Evolutionary conservation across 2,888 invertebrate species (phyloP).

Genomic region (Plusia festucae): DNA sequence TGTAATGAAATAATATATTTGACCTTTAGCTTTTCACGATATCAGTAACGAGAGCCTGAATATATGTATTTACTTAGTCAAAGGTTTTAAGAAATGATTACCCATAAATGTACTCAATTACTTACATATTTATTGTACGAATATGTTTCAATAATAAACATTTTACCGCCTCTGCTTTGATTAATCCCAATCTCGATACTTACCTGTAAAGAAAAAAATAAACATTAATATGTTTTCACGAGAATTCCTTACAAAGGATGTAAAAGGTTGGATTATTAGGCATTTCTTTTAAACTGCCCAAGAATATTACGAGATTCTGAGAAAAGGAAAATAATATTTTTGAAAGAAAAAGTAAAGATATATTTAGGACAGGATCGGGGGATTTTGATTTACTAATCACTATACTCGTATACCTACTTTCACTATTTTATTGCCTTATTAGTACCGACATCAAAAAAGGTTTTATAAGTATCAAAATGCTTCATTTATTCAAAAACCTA

Average conservation of each 20-base stretch:
- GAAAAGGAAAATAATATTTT: background rate
- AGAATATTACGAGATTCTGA: conserved; percentile 11
- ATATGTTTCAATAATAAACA: conserved; percentile 20
- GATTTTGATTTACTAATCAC: background rate
- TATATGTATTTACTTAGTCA: background rate
- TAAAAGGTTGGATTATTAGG: conserved; percentile 19
- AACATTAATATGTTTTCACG: conserved; percentile 24
- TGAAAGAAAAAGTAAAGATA: background rate
- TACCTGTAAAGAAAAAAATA: conserved; percentile 69
- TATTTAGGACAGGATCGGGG: background rate
- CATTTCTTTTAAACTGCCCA: conserved; percentile 18
- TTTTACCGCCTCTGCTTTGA: conserved; percentile 24
- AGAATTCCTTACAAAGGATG: conserved; percentile 13
- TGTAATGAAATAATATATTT: too few relatives aligned
- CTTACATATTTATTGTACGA: conserved; percentile 29
- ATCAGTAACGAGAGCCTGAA: too few relatives aligned
- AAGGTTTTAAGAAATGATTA: background rate
- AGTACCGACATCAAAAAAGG: too few relatives aligned
- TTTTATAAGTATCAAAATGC: too few relatives aligned
- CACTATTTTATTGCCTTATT: too few relatives aligned
- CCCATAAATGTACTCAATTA: background rate
- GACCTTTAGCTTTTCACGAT: too few relatives aligned
- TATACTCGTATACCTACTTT: background rate
- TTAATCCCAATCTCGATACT: conserved; percentile 59
- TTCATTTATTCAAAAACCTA: too few relatives aligned